Evolutionary conservation across 92 coral and sea anemone genomes (phyloP).

Genomic region (Pocillopora meandrina): DNA sequence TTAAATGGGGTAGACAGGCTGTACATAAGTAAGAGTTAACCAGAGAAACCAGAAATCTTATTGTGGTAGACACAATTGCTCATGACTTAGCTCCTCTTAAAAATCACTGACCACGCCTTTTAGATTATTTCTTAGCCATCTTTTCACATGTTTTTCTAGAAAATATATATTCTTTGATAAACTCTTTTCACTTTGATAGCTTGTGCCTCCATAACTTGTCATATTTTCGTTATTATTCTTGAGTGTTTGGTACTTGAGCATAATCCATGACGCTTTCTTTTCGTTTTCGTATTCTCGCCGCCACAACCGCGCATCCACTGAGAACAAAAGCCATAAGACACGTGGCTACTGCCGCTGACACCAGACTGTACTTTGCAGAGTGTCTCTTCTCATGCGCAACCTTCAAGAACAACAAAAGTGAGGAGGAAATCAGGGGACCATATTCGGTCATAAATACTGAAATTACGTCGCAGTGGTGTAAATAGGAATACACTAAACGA

Average conservation of each 20-base stretch:
- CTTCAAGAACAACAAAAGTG: neutral
- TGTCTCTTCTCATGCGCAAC: conserved; percentile 25
- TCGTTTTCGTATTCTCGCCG: conserved; percentile 70
- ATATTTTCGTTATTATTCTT: conserved; percentile 20
- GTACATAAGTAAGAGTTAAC: too few relatives aligned
- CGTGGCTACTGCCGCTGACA: conserved; percentile 87
- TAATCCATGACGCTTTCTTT: conserved; percentile 54
- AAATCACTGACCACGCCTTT: too few relatives aligned
- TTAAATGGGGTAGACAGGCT: too few relatives aligned
- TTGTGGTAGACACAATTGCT: too few relatives aligned
- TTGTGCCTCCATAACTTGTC: neutral
- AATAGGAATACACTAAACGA: too few relatives aligned
- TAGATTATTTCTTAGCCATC: neutral
- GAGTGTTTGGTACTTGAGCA: conserved; percentile 39
- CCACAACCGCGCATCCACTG: conserved; percentile 82
- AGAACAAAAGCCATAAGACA: conserved; percentile 82
- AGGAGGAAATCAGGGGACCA: neutral
- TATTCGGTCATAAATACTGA: too few relatives aligned
- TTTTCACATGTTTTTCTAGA: neutral
- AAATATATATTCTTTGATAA: neutral
- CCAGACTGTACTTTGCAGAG: conserved; percentile 58
- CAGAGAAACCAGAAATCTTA: too few relatives aligned
- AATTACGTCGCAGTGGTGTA: too few relatives aligned
- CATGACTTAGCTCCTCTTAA: too few relatives aligned
- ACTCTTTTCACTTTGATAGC: neutral